Evolutionary conservation across 2,113 vertebrate species (phyloP), one percentile per base, ranked within the genome.

Genomic region (Pavo muticus): DNA sequence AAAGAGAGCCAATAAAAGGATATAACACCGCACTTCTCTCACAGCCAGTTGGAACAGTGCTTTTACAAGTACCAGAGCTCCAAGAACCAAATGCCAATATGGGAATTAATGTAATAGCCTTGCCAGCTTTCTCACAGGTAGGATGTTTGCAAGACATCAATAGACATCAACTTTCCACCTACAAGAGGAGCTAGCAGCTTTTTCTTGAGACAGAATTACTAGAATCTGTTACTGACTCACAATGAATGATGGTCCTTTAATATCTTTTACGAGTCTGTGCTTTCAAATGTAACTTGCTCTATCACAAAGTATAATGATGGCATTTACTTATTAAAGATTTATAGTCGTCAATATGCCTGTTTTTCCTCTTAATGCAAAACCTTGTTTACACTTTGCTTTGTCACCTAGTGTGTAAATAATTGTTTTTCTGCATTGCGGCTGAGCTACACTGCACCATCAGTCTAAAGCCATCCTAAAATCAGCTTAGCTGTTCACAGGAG

Each of bases 81-180:
- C 98, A 98, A 40, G 99, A 98, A 87, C 96, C 98, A 91, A 95
- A 91, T 14, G 95, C 96, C 88, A 97, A 97, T 37, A 48, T 88
- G 2, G 98, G 98, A 93, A 98, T 99, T 93, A 98, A 96, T 77
- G 92, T 99, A 15, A 98, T 99, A 95, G 99, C 99, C 60, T 98
- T 99, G 29, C 99, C 99, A 30, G 98, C 98, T 84, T 98, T 99
- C 97, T 99, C 99, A 86, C 99, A 99, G 98, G 99, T 99, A 91
- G n/a, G 87, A 35, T 60, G 24, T 73, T 81, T 90, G 57, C 40
- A 32, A 4, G 3, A 21, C 63, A 37, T 77, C 42, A 17, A 21
- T 56, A 57, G 81, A 80, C 3, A 57, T 21, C 40, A 71, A 4
- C 32, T 72, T 81, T 30, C 18, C 16, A 40, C 75, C 29, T 52